Evolutionary conservation across 2,888 invertebrate genomes (phyloP), one percentile per base, ranked within the genome.

Genomic region (Digitonthophagus gazella): DNA sequence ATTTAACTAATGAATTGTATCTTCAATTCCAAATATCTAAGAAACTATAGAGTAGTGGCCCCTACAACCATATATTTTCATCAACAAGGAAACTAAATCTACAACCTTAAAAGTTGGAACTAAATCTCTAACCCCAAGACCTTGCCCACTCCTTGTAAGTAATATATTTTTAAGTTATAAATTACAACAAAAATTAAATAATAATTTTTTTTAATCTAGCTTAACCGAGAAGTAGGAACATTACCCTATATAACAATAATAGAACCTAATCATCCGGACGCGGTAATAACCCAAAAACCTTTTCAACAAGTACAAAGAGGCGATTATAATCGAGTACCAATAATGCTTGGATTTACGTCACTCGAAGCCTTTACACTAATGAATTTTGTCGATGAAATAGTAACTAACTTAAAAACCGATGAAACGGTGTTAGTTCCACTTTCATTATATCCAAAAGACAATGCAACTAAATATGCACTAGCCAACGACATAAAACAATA

Each of bases 281-380:
- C 61, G n/a, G n/a, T 61, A 3, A 16, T 61, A 4, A 61, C 61
- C 6, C 19, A 18, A 16, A 61, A 61, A 18, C 61, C 61, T 16
- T 5, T 61, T 4, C n/a, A 61, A 19, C n/a, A 18, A 19, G 2
- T 61, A 19, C 6, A 61, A n/a, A 19, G 6, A 19, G 20, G n/a
- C 16, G 61, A 61, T 5, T 61, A 19, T 20, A 18, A 61, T 18
- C 18, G 20, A 5, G 61, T 61, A 19, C 61, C 61, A 19, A 61
- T 61, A 16, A 61, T 61, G 18, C 18, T 61, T 61, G 61, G 61
- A 11, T 20, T 19, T 61, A 61, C 61, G n/a, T 19, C 61, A 6
- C 18, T 61, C 16, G 61, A 61, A 14, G 20, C 61, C 3, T n/a
- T 44, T 11, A 57, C 16, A 57, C 18, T 15, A 19, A 19, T 19